Conservation (phyloP, 2,797 vertebrate genomes). For the Bucorvus abyssinicus region DNA sequence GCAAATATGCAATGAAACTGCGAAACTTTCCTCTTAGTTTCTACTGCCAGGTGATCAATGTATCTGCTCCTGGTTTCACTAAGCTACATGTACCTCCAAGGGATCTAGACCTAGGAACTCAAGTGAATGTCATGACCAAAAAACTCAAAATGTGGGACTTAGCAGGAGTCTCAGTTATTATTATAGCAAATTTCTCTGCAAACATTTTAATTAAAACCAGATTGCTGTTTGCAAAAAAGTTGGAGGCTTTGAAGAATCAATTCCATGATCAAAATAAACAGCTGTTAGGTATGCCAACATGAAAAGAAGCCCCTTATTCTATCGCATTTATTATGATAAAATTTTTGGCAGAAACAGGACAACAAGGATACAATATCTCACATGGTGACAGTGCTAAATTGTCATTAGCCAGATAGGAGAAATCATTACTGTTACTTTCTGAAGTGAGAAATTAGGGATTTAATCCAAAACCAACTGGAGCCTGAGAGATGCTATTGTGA, state of each 20-base stretch:
- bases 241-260: conserved; percentile 28
- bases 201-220: conserved; percentile 44
- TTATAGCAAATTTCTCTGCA: neutral
- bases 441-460: conserved; percentile 46
- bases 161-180: neutral
- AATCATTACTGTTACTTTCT: conserved; percentile 48
- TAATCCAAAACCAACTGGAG: conserved; percentile 12
- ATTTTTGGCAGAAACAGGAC: conserved; percentile 51
- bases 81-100: neutral
- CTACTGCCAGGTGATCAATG: neutral
- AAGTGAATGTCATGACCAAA: neutral
- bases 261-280: conserved; percentile 45
- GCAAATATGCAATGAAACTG: neutral
- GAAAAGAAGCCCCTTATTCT: conserved; percentile 34
- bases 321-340: conserved; percentile 32
- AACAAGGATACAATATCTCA: conserved; percentile 27
- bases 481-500: neutral
- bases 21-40: neutral
- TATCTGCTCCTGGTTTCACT: neutral
- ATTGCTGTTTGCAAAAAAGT: conserved; percentile 23
- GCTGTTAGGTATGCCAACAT: conserved; percentile 45
- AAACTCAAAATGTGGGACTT: neutral
- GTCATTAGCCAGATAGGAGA: conserved; percentile 41
- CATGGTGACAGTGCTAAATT: conserved; percentile 41
- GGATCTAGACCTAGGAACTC: neutral